Conservation (phyloP, 1,140 invertebrate genomes). For the Periplaneta americana region DNA sequence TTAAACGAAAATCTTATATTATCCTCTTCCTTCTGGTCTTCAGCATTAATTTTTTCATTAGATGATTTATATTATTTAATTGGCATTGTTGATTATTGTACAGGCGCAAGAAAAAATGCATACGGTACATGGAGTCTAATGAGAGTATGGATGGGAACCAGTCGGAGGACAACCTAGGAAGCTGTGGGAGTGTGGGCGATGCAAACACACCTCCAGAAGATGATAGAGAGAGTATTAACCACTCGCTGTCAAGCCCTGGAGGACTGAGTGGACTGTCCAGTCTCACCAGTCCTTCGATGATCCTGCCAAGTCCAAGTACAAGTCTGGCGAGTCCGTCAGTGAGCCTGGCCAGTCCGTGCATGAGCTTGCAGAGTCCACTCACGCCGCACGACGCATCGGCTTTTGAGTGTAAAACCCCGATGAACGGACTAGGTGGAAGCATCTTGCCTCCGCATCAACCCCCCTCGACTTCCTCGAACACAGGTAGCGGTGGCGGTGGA, state of each 20-base stretch:
- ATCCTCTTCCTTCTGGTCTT: too few species aligned
- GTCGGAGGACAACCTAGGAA: conserved; percentile 68
- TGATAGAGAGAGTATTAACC: conserved; percentile 54
- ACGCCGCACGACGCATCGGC: conserved; percentile 37
- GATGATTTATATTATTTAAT: neutral
- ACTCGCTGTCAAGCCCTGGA: conserved; percentile 70
- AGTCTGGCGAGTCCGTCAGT: conserved; percentile 62
- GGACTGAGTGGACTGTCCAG: conserved; percentile 70
- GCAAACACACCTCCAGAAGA: conserved; percentile 61
- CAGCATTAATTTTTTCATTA: too few species aligned
- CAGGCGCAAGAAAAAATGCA: conserved; percentile 98
- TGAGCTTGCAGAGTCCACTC: conserved; percentile 45
- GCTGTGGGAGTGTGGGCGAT: conserved; percentile 68
- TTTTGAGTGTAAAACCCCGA: conserved; percentile 30
- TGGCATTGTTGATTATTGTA: conserved; percentile 34
- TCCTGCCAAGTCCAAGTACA: conserved; percentile 56
- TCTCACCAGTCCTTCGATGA: conserved; percentile 65
- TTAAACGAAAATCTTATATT: too few species aligned
- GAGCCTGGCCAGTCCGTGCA: conserved; percentile 48
- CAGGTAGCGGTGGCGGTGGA: conserved; percentile 20
- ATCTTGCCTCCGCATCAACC: conserved; percentile 13
- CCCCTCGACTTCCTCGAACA: conserved; percentile 26
- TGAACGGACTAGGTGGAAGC: conserved; percentile 22
- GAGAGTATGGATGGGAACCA: conserved; percentile 65
- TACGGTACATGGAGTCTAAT: conserved; percentile 80